phyloP scores from a whole-genome alignment of 2,113 vertebrate species.

The Phrynocephalus versicolor region DNA sequence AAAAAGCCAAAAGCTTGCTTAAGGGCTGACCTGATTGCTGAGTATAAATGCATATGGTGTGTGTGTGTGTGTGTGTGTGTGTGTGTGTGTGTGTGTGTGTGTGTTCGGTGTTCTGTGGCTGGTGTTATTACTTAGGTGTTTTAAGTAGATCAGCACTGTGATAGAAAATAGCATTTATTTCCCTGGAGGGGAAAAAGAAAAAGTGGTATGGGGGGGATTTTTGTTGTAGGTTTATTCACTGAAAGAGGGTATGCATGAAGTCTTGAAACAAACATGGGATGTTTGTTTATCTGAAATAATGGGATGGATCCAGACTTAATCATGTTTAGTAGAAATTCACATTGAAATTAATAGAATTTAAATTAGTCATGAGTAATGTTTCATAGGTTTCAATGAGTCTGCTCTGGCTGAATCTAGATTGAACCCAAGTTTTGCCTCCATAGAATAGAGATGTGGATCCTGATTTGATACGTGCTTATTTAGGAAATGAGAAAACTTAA shows the following conservation, averaged over 20 bases:
- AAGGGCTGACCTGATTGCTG: neutral
- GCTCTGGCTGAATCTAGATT: neutral
- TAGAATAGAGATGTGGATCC: too few relatives aligned
- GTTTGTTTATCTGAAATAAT: neutral
- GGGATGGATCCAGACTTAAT: neutral
- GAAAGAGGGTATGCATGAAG: neutral
- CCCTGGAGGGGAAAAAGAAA: neutral
- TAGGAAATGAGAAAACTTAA: too few relatives aligned
- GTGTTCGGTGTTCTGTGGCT: neutral
- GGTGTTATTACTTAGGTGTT: neutral
- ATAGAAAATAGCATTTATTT: neutral
- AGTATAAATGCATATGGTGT: neutral
- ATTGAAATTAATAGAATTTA: neutral
- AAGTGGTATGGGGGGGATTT: too few relatives aligned
- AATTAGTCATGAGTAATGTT: neutral
- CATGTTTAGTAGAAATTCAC: neutral
- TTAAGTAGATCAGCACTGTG: neutral
- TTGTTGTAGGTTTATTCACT: neutral
- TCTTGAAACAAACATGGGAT: too few relatives aligned
- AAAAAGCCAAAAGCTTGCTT: neutral
- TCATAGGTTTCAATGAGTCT: neutral
- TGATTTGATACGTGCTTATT: too few relatives aligned
- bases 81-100: neutral
- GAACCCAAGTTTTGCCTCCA: neutral
- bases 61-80: neutral